phyloP scores from a whole-genome alignment of 30 jellyfish, hydroid and myxozoan genomes.

The Aurelia aurita region DNA sequence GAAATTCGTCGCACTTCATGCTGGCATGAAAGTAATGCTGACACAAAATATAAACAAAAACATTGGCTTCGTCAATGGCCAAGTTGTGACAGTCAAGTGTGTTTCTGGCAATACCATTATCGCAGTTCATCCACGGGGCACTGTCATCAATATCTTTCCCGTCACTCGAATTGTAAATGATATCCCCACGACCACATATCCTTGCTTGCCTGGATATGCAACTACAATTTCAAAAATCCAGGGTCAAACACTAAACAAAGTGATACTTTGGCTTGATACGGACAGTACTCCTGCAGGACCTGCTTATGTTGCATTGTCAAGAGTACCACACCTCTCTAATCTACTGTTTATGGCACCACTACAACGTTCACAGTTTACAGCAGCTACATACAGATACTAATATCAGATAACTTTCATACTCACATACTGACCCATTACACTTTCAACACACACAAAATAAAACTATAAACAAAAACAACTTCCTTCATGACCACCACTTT shows the following conservation, averaged over 20 bases:
- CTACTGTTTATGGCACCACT: not conserved
- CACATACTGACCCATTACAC: no score
- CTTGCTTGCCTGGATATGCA: conserved; percentile 22
- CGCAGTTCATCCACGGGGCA: not conserved
- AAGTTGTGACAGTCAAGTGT: not conserved
- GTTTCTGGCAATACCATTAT: not conserved
- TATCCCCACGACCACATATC: not conserved
- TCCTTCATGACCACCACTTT: no score
- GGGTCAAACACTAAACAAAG: conserved; percentile 10
- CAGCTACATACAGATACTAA: no score
- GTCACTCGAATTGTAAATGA: not conserved
- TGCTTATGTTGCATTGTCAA: conserved; percentile 23
- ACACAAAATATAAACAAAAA: conserved; percentile 14
- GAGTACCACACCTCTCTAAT: not conserved
- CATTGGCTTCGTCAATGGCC: conserved; percentile 35
- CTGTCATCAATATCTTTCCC: not conserved
- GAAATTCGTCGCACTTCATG: not conserved
- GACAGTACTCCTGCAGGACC: not conserved
- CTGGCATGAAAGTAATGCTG: conserved; percentile 4
- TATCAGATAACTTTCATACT: no score
- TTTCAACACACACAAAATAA: no score
- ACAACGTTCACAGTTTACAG: not conserved
- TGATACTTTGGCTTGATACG: conserved; percentile 15
- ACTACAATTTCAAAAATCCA: conserved; percentile 12
- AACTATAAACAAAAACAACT: no score